These are phyloP conservation scores for Cynaeus angustus DNA, from an alignment of 2,888 invertebrate species.

Conservation along the genomic window DNA sequence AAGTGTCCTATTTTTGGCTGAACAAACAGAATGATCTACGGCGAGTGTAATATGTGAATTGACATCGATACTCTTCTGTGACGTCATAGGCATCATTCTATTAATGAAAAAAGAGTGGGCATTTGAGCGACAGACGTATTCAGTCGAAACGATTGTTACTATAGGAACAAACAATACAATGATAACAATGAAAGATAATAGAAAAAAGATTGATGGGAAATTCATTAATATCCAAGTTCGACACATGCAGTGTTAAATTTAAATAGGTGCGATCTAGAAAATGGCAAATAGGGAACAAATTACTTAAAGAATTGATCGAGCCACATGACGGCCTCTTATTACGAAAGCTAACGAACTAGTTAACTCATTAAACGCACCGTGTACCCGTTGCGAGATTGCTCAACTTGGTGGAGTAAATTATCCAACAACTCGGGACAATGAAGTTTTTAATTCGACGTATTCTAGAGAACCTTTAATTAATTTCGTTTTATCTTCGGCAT, in stretches of 20 bases:
- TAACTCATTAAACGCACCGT: slow-evolving; percentile 49
- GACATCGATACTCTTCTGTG: not conserved
- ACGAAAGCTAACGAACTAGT: slow-evolving; percentile 44
- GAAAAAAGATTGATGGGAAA: too few species aligned
- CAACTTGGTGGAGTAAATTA: slow-evolving; percentile 44
- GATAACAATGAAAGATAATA: not conserved
- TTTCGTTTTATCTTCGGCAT: slow-evolving; percentile 41
- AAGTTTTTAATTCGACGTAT: slow-evolving; percentile 45
- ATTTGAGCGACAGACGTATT: not conserved
- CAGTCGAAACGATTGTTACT: not conserved
- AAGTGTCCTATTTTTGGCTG: not conserved
- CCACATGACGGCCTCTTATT: slow-evolving; percentile 39
- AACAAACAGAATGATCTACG: not conserved
- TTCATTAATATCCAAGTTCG: too few species aligned
- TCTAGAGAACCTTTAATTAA: slow-evolving; percentile 42
- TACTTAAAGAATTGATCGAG: not conserved
- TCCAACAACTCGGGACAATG: slow-evolving; percentile 37
- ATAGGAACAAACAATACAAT: not conserved
- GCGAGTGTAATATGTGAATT: not conserved
- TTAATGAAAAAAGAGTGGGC: slow-evolving; percentile 2
- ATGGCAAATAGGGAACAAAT: too few species aligned
- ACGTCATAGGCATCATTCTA: not conserved
- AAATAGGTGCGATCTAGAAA: too few species aligned
- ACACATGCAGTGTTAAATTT: too few species aligned
- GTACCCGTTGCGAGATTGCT: slow-evolving; percentile 32